Evolutionary conservation across 1,140 invertebrate species (phyloP), one percentile per base, ranked within the genome.

Genomic region (Zaprionus ornatus): DNA sequence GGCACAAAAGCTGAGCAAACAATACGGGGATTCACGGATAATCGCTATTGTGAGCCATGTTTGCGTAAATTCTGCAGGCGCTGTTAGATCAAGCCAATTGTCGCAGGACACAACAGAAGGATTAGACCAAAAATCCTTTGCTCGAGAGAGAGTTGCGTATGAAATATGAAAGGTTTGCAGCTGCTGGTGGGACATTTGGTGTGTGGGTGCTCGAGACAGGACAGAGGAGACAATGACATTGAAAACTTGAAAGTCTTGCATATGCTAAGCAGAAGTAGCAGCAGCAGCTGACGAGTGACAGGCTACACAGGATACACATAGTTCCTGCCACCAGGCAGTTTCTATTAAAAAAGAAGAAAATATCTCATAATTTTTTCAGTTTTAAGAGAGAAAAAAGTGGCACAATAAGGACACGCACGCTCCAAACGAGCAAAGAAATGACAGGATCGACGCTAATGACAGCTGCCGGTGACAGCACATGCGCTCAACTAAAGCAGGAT

Each of bases 401-500:
- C 23, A 40, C 25, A 74, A 62, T 61, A 29, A 62, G 80, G 78
- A 80, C 81, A 86, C 83, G 83, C 83, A 84, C 81, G 81, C 79
- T 79, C 79, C 75, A 86, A 79, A 61, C 9, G 29, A 32, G 59
- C 48, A 67, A 63, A 54, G 62, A 23, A 82, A 52, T 79, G 83
- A 86, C 83, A 83, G 81, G 82, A 84, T 81, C 82, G 81, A 63
- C 45, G 78, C 17, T 63, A 74, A 80, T 78, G 80, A 87, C 82
- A 86, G 79, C 82, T 77, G 82, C 74, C 62, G 74, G 81, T 61
- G 77, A 67, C 64, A 85, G 74, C 82, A 86, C 83, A 86, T 87
- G 82, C 79, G 60, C 63, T 63, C 66, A 65, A 56, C 86, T 75
- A 77, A 84, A 86, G 79, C 82, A 90, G 86, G 86, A 84, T 85